These are phyloP conservation scores for Denticeps clupeoides DNA, from an alignment of 2,797 vertebrate species.

Conservation along the genomic window DNA sequence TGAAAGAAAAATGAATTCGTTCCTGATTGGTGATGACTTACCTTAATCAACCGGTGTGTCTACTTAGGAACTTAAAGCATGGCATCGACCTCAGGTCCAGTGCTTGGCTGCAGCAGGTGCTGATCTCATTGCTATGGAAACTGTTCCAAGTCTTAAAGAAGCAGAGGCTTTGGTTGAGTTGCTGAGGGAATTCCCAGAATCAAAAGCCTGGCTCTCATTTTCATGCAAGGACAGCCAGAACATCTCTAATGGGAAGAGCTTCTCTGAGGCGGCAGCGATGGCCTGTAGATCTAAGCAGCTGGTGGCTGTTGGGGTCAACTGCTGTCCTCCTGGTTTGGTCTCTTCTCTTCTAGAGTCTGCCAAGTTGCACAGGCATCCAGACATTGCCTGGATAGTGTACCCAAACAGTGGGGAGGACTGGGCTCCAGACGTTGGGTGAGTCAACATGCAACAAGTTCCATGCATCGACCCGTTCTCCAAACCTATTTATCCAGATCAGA, in stretches of 20 bases:
- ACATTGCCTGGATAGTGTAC: constrained; percentile 63
- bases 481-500: too few relatives aligned
- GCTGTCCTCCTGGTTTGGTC: constrained; percentile 53
- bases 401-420: constrained; percentile 69
- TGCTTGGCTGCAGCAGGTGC: constrained; percentile 56
- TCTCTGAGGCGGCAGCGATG: constrained; percentile 49
- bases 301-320: constrained; percentile 67
- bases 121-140: constrained; percentile 69
- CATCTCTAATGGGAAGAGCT: constrained; percentile 59
- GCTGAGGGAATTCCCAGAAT: constrained; percentile 62
- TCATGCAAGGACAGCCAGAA: constrained; percentile 59
- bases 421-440: constrained; percentile 52
- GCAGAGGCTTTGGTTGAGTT: constrained; percentile 60
- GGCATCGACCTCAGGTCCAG: constrained; percentile 60
- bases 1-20: not conserved
- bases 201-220: constrained; percentile 65
- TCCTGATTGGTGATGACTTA: too few relatives aligned
- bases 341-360: constrained; percentile 55
- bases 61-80: constrained; percentile 59
- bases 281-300: constrained; percentile 50
- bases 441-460: too few relatives aligned
- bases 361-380: constrained; percentile 29
- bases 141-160: constrained; percentile 69
- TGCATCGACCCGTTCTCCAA: too few relatives aligned
- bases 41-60: constrained; percentile 4